Base-by-base conservation (phyloP, 2,113 vertebrate genomes). In the Pipa parva region DNA sequence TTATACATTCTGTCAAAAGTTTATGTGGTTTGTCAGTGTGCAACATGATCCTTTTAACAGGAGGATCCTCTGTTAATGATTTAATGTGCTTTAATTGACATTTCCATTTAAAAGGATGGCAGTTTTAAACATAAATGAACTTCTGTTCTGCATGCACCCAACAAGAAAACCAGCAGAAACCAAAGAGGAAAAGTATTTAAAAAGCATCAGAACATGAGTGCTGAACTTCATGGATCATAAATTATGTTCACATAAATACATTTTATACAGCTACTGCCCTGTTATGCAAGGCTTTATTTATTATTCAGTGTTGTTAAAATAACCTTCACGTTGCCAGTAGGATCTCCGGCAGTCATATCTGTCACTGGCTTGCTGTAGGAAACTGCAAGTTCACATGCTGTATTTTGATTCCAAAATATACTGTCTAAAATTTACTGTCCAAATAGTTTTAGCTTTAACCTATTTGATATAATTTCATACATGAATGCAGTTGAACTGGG, bases 401-500 rank as follows among this genome's bases (percentile, higher is more conserved):
- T 29, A 50, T 48, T 22, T 22, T 49, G 3, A 61, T 54, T 70
- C 66, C 66, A 61, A 70, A 51, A 45, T 27, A 70, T 18, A 70
- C 66, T 28, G 28, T 15, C 56, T 45, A 2, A 61, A 61, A 61
- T 70, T 70, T 60, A 70, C 66, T 50, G 49, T 51, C 36, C 31
- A 22, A 45, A 51, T 61, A 52, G 54, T 61, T 51, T 76, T 75
- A 74, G 46, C 48, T 72, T 71, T 52, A 71, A 73, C 77, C 75
- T 74, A 58, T 76, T 72, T 26, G 13, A 59, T 71, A 5, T 1
- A 75, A 81, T 76, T 69, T 73, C 75, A 73, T 57, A 58, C 63
- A 59, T 71, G 80, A 78, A 54, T 61, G 75, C 68, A 79, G 73
- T 36, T 2, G 73, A 80, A 49, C 45, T 71, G 27, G 72, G 63